Base-by-base conservation (phyloP, 2,797 vertebrate genomes). In the Onychomys leucogaster region DNA sequence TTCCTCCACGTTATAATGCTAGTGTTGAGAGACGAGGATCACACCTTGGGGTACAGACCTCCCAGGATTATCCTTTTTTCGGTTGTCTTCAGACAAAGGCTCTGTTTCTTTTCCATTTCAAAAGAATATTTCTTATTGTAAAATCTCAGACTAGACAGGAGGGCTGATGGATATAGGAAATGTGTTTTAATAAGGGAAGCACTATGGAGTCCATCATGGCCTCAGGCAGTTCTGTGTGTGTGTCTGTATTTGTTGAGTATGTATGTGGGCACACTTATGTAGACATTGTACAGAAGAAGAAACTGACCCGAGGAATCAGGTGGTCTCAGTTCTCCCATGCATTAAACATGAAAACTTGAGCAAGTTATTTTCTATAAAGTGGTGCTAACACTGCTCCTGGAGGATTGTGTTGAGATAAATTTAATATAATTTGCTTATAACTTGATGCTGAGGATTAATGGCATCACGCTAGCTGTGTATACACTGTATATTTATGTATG, bases 81-180 rank as follows among this genome's bases (percentile, higher is more conserved):
- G 49, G 63, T 90, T 94, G 63, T 96, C 95, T 96, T 1, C 27
- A 94, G 92, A 96, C 86, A 95, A 96, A 91, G 86, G 69, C 65
- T 95, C 69, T 95, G 94, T 52, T 57, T 95, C 23, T 84, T 97
- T 95, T 77, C 75, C 89, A 96, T 94, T 96, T 97, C 83, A 94
- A 96, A 97, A 95, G 89, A 89, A 91, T 94, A 97, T 91, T 97
- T 96, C 89, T 89, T 84, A 92, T 89, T 96, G 83, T 97, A 71
- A 96, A 92, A 87, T 81, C 88, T 89, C 89, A 83, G 88, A 85
- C n/a, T 86, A 90, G 69, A 76, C 59, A 84, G 65, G 76, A 94
- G 67, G 81, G 69, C 78, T 75, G 8, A 46, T 73, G 71, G 32
- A 91, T 61, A 59, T 86, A 69, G 85, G 29, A 96, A 65, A 63